A percentile compares a stretch with the other conserved stretches of the same genome.
Conservation (phyloP, 2,888 invertebrate genomes). For the Sesamia inferens region DNA sequence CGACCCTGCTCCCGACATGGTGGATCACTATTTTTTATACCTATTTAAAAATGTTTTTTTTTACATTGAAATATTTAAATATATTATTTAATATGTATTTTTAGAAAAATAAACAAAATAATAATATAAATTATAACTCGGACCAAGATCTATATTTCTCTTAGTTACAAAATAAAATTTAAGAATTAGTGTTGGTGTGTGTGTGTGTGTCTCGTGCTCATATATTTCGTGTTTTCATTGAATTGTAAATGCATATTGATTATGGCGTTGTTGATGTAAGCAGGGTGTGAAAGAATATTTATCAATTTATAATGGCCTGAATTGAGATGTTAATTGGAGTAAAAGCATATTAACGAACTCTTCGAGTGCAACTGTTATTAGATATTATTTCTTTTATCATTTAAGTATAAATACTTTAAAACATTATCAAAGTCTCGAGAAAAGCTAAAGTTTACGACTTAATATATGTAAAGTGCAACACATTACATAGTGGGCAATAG, state of each 20-base stretch:
- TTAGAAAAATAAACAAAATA: too few relatives aligned
- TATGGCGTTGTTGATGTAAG: slow-evolving; percentile 76
- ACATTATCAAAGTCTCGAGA: slow-evolving; percentile 6
- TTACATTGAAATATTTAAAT: too few relatives aligned
- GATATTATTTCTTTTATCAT: background rate
- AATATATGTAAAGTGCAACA: slow-evolving; percentile 20
- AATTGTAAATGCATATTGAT: slow-evolving; percentile 71
- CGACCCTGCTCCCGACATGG: too few relatives aligned
- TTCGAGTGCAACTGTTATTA: slow-evolving; percentile 28
- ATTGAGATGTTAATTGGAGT: slow-evolving; percentile 83
- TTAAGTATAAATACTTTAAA: background rate
- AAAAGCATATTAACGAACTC: slow-evolving; percentile 78
- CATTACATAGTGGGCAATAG: slow-evolving; percentile 42
- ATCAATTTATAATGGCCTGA: slow-evolving; percentile 72
- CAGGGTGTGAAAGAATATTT: slow-evolving; percentile 77
- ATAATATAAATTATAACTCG: too few relatives aligned
- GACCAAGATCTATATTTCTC: too few relatives aligned
- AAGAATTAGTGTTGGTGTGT: too few relatives aligned
- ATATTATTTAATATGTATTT: too few relatives aligned
- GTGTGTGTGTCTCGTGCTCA: slow-evolving; percentile 5
- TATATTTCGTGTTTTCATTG: slow-evolving; percentile 52
- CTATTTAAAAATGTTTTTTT: too few relatives aligned
- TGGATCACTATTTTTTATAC: too few relatives aligned
- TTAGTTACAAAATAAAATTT: too few relatives aligned
- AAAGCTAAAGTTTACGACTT: slow-evolving; percentile 24